These are phyloP conservation scores for Lamellibrachia luymesi DNA, from an alignment of 1,140 invertebrate species.

Conservation along the genomic window DNA sequence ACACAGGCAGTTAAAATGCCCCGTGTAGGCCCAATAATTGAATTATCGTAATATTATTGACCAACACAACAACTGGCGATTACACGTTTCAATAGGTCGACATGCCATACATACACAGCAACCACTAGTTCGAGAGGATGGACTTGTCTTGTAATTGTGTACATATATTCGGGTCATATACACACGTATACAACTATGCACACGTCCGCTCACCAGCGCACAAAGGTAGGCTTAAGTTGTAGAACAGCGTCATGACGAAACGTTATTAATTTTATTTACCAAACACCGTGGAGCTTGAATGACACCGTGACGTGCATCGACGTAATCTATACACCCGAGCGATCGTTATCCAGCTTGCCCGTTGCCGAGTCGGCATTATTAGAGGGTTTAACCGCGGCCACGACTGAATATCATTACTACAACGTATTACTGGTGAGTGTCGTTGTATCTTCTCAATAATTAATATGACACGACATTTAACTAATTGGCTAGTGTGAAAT, in stretches of 20 bases:
- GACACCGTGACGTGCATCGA: neutral
- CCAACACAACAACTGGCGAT: too few relatives aligned
- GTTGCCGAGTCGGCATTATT: neutral
- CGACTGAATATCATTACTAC: neutral
- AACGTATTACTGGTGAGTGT: neutral
- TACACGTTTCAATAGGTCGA: too few relatives aligned
- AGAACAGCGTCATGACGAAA: neutral
- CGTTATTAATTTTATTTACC: neutral
- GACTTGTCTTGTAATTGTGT: too few relatives aligned
- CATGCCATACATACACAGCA: too few relatives aligned
- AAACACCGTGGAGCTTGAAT: neutral
- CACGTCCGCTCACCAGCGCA: neutral
- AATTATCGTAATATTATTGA: too few relatives aligned
- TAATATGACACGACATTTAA: slow-evolving; percentile 1
- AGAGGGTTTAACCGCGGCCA: neutral
- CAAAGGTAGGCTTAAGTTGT: neutral
- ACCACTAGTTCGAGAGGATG: too few relatives aligned
- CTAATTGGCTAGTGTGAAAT: neutral
- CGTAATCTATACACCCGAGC: neutral
- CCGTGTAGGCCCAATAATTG: too few relatives aligned
- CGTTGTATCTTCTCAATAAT: neutral
- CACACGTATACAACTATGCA: too few relatives aligned
- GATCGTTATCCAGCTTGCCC: neutral
- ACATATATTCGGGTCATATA: too few relatives aligned
- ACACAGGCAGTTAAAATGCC: too few relatives aligned